A percentile compares a stretch with the other conserved stretches of the same genome.
Evolutionary conservation across 2,888 invertebrate species (phyloP).

Genomic region (Xestia ashworthii): DNA sequence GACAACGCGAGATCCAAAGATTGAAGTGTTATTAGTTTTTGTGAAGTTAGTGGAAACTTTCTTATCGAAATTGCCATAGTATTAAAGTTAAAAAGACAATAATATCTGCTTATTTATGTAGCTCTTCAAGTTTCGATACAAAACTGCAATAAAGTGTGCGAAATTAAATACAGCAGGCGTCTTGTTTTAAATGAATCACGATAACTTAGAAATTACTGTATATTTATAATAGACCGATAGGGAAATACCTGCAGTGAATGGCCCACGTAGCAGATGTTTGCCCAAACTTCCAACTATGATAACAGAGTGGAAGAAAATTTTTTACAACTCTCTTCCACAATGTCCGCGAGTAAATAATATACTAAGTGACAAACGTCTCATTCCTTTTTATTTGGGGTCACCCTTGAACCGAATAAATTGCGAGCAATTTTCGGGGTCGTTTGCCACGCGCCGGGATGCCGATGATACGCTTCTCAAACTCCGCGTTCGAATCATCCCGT

Average conservation of each 20-base stretch:
- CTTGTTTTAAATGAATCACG: conserved; percentile 68
- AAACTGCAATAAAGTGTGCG: conserved; percentile 59
- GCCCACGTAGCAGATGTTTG: conserved; percentile 57
- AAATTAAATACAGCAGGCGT: conserved; percentile 64
- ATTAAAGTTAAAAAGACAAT: conserved; percentile 39
- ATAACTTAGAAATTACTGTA: conserved; percentile 66
- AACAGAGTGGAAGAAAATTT: conserved; percentile 70
- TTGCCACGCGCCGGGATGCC: conserved; percentile 85
- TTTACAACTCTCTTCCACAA: conserved; percentile 70
- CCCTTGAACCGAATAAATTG: conserved; percentile 88
- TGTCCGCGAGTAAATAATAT: conserved; percentile 84
- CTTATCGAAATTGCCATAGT: conserved; percentile 9
- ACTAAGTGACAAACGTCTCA: conserved; percentile 86
- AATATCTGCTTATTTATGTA: conserved; percentile 28
- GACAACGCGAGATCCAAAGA: conserved; percentile 16
- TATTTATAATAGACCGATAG: conserved; percentile 70
- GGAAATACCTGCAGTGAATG: conserved; percentile 72
- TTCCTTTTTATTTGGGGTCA: conserved; percentile 86
- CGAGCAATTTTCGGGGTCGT: conserved; percentile 87
- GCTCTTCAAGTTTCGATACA: conserved; percentile 46
- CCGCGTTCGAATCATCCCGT: conserved; percentile 72
- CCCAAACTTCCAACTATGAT: conserved; percentile 65
- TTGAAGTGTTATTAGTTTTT: conserved; percentile 36
- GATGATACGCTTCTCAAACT: conserved; percentile 83
- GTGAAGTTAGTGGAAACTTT: conserved; percentile 19